phyloP scores from a whole-genome alignment of 2,888 invertebrate genomes.

The Ischnus inquisitorius region DNA sequence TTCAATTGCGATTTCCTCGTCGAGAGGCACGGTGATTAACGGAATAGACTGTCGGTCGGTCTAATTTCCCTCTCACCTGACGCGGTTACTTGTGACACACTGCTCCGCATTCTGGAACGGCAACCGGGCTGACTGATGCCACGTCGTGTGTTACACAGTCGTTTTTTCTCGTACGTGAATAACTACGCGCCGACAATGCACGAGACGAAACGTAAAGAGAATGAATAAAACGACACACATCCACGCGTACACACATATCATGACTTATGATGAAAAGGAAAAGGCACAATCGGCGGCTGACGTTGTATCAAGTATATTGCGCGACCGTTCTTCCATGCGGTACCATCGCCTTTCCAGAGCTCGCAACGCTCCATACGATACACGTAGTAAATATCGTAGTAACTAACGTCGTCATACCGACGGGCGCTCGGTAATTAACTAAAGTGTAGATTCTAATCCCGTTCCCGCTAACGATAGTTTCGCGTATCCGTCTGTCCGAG shows the following conservation, averaged over 20 bases:
- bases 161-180: constrained; percentile 40
- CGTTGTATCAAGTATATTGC: constrained; percentile 41
- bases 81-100: constrained; percentile 61
- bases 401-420: constrained; percentile 54
- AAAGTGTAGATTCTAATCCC: constrained; percentile 67
- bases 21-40: constrained; percentile 49
- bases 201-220: constrained; percentile 31
- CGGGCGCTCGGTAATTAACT: constrained; percentile 63
- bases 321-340: constrained; percentile 43
- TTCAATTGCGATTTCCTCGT: constrained; percentile 18
- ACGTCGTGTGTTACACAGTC: constrained; percentile 11
- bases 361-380: background rate
- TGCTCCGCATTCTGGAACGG: constrained; percentile 58
- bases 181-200: constrained; percentile 46
- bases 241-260: constrained; percentile 15
- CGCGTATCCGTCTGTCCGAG: constrained; percentile 40
- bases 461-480: constrained; percentile 48
- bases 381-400: constrained; percentile 52
- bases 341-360: constrained; percentile 56
- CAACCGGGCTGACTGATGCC: constrained; percentile 4
- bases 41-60: constrained; percentile 59
- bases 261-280: constrained; percentile 55
- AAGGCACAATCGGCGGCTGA: constrained; percentile 17
- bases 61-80: constrained; percentile 71
- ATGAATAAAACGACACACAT: constrained; percentile 30